Evolutionary conservation across 2,113 vertebrate species (phyloP).

Genomic region (Acrocephalus arundinaceus): DNA sequence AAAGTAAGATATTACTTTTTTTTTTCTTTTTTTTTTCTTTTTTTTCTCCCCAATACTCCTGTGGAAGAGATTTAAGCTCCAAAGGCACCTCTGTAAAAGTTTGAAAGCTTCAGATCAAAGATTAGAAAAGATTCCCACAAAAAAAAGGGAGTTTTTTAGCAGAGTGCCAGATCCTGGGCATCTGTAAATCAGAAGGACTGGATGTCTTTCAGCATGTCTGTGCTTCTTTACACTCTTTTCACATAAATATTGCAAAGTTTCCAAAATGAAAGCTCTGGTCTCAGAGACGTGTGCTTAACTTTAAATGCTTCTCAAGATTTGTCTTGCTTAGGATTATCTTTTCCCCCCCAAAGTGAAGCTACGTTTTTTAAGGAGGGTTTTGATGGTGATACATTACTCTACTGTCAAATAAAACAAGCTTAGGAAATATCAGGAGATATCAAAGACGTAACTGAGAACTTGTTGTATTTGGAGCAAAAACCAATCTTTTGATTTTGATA

Average conservation of each 20-base stretch:
- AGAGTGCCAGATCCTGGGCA: not conserved
- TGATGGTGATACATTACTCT: not conserved
- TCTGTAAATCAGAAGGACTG: not conserved
- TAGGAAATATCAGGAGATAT: not conserved
- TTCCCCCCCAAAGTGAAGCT: not conserved
- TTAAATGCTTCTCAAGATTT: not conserved
- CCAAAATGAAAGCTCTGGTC: not conserved
- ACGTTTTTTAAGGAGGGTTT: not conserved
- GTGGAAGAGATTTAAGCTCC: not conserved
- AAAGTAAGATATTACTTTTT: not conserved
- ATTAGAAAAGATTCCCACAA: too few relatives aligned
- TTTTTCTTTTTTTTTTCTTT: not conserved
- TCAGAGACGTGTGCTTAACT: not conserved
- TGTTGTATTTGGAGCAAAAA: not conserved
- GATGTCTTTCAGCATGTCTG: not conserved
- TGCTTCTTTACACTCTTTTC: not conserved
- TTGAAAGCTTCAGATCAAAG: not conserved
- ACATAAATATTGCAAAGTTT: not conserved
- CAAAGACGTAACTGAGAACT: not conserved
- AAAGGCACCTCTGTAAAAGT: not conserved
- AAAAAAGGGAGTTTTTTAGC: not conserved
- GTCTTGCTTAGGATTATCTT: not conserved
- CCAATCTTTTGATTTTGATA: not conserved
- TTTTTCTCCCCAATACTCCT: not conserved
- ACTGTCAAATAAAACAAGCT: not conserved